phyloP scores from a whole-genome alignment of 2,797 vertebrate species.

The Lagorchestes hirsutus region DNA sequence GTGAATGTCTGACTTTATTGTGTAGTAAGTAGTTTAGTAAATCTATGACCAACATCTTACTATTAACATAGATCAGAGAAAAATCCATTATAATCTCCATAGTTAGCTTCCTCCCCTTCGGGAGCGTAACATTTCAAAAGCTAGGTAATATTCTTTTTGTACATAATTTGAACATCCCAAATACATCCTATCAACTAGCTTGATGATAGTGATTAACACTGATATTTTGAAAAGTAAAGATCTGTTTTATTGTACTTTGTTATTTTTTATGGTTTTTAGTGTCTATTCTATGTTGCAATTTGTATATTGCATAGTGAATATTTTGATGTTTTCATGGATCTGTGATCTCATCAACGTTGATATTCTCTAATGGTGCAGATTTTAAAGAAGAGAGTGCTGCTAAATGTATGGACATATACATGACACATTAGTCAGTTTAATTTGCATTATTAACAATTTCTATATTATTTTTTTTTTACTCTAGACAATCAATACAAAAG shows the following conservation, averaged over 20 bases:
- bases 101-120: background rate
- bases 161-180: background rate
- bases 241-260: background rate
- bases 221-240: background rate
- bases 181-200: background rate
- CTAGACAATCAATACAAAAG: background rate
- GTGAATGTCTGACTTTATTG: background rate
- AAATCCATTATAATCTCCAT: background rate
- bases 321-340: background rate
- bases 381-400: background rate
- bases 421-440: background rate
- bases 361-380: background rate
- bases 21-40: background rate
- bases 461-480: background rate
- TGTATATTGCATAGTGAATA: background rate
- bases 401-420: background rate
- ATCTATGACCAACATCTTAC: conserved; percentile 9
- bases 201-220: background rate
- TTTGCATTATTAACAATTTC: background rate
- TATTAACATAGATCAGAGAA: conserved; percentile 38
- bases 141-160: background rate
- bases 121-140: conserved; percentile 13
- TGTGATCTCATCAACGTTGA: background rate
- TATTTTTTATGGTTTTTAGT: background rate
- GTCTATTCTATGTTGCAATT: background rate